Base-by-base conservation (phyloP, 2,113 vertebrate genomes). In the Atrichornis clamosus region DNA sequence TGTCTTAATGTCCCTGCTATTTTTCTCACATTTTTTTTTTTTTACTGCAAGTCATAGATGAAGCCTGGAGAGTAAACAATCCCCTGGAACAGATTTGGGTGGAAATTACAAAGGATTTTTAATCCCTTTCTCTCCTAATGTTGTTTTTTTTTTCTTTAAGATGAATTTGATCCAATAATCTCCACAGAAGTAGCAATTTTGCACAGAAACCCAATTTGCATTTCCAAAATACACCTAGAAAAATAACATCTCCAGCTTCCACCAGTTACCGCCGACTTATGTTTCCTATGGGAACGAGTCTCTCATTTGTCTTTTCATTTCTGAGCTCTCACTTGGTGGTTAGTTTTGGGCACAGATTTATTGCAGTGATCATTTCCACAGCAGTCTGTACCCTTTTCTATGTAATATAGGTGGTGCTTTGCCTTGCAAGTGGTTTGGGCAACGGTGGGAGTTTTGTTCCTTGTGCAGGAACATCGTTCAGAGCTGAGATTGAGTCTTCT, bases 191-290 rank as follows among this genome's bases (percentile, higher is more conserved):
- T 13, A 68, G 75, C 28, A 79, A 63, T 84, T 90, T 68, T 32
- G 23, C 46, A 30, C 64, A 53, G 82, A 84, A 87, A 67, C 20
- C 30, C 37, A 21, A 23, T 84, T 55, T 89, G 14, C 49, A 30
- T 80, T 78, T 89, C 70, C 58, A 60, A 72, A 87, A 52, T 6
- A 35, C 21, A 23, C 56, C n/a, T 33, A 11, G 46, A 28, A 26
- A 15, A 56, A 35, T n/a, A 35, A 28, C 3, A 9, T 53, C 23
- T 17, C 53, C 39, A 10, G 24, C 56, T 89, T 67, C 30, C n/a
- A 24, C 50, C 17, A 7, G 15, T 47, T 60, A 9, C 37, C 0
- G 1, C 41, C 0, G 0, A 11, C 28, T 35, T 6, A 3, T 1
- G 3, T 77, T 55, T 70, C 65, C 4, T 24, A 13, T 10, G 55